Base-by-base conservation (phyloP, 2,888 invertebrate species). In the Metallyticus violacea region DNA sequence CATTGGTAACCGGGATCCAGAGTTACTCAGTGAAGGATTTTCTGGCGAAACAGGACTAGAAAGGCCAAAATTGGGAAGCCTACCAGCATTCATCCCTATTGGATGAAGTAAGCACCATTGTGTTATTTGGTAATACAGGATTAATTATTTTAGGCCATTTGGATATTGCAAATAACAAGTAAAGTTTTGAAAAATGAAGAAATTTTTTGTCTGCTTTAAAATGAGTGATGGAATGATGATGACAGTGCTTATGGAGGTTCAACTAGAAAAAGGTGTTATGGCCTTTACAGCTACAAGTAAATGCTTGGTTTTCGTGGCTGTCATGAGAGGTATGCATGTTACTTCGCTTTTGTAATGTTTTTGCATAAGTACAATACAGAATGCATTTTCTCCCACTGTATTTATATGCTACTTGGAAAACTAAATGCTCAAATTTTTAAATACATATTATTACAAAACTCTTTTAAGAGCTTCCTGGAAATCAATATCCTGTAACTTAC, bases 21-120 rank as follows among this genome's bases (percentile, higher is more conserved):
- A 62, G 7, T 1, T 29, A 62, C 22, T 22, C 22, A 7, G 15
- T 15, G 22, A 15, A 7, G 83, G 77, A 29, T 28, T 6, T 77
- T 30, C 29, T 29, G 4, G 5, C 9, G 77, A 28, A 6, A 27
- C 77, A 26, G 29, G 25, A 29, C 1, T 6, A 22, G 87, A 85
- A 29, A 85, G 87, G n/a, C 86, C 87, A 27, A 88, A 87, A 86
- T 77, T 88, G 25, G 88, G 88, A 26, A 82, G 25, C 22, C 85
- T 88, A 9, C 88, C 88, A 78, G 79, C 88, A 26, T 88, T 79
- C 78, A 88, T 88, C 62, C 87, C 88, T 30, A 79, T 88, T 7
- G 81, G 29, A 6, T 81, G 15, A 28, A 25, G 5, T 9, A 62
- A 62, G 22, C 40, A 62, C 2, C 6, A 62, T n/a, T n/a, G n/a